phyloP scores from a whole-genome alignment of 2,888 invertebrate genomes.

The Lochmaea crataegi region DNA sequence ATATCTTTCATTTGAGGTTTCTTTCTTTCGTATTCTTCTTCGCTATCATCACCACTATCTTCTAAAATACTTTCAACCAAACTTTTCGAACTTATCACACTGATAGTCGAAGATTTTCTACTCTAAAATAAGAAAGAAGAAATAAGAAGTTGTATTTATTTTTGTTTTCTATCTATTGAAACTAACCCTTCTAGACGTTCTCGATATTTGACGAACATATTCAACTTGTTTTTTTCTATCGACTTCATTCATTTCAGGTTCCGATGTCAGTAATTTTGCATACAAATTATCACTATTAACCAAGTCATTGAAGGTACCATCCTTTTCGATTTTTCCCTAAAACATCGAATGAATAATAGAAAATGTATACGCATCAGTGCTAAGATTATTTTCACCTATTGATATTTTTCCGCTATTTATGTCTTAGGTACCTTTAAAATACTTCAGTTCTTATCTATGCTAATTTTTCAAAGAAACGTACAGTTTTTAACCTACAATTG shows the following conservation, averaged over 20 bases:
- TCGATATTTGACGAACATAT: conserved; percentile 19
- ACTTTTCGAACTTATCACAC: conserved; percentile 61
- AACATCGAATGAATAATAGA: background rate
- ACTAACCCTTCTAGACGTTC: conserved; percentile 31
- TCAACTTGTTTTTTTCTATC: conserved; percentile 47
- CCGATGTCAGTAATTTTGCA: conserved; percentile 64
- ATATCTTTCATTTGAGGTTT: conserved; percentile 67
- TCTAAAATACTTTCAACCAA: conserved; percentile 59
- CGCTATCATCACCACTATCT: conserved; percentile 65
- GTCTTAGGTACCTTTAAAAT: too few species aligned
- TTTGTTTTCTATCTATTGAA: too few species aligned
- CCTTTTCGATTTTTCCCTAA: conserved; percentile 59
- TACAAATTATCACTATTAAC: conserved; percentile 66
- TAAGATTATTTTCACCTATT: too few species aligned
- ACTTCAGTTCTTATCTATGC: too few species aligned
- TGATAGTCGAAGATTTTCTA: conserved; percentile 56
- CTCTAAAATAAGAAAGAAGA: conserved; percentile 9
- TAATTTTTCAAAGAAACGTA: too few species aligned
- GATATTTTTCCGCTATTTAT: too few species aligned
- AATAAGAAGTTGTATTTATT: background rate
- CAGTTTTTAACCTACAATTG: too few species aligned
- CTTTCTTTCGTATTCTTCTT: conserved; percentile 51
- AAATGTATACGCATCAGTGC: too few species aligned
- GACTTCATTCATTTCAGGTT: conserved; percentile 62
- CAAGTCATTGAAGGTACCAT: conserved; percentile 65